These are phyloP conservation scores for Oreochromis aureus DNA, from an alignment of 2,113 vertebrate species.

Conservation along the genomic window DNA sequence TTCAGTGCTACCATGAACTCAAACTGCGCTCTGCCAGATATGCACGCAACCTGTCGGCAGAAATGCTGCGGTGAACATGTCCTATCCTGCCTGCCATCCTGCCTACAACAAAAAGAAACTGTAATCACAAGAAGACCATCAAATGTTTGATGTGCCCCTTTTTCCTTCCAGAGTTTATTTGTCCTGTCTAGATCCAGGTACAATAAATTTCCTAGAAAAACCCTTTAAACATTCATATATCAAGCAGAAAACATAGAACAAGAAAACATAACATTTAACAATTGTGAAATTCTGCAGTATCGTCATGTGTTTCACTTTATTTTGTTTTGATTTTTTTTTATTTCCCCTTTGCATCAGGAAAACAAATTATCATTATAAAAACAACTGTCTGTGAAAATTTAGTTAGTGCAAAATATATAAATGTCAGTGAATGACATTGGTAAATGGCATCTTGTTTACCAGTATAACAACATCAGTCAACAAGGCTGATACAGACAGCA, in stretches of 20 bases:
- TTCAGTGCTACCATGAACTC: slow-evolving; percentile 98
- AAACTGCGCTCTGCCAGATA: slow-evolving; percentile 89
- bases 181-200: background rate
- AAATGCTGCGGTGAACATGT: slow-evolving; percentile 79
- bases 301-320: background rate
- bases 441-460: background rate
- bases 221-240: background rate
- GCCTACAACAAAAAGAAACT: background rate
- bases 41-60: slow-evolving; percentile 82
- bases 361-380: background rate
- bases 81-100: background rate
- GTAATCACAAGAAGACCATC: background rate
- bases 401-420: background rate
- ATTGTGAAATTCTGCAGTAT: background rate
- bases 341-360: background rate
- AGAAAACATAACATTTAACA: background rate
- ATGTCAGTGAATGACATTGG: background rate
- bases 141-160: background rate
- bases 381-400: background rate
- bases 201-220: background rate
- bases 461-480: background rate
- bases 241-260: background rate
- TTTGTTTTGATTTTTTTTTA: background rate
- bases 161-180: slow-evolving; percentile 19
- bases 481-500: background rate